Evolutionary conservation across 2,797 vertebrate species (phyloP).

Genomic region (Neomorphus geoffroyi): DNA sequence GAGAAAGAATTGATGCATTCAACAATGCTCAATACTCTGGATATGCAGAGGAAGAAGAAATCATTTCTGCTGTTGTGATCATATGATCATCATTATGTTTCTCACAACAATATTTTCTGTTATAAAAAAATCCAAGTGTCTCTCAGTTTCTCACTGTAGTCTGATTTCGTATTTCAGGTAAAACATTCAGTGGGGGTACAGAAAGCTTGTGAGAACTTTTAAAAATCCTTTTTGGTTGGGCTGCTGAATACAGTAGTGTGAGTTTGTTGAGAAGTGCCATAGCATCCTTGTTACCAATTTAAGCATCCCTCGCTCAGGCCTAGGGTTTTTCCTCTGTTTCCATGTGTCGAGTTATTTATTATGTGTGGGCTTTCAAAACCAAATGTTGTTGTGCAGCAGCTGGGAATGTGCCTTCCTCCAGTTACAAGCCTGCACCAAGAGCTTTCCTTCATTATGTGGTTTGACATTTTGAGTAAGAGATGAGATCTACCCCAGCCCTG

Average conservation of each 20-base stretch:
- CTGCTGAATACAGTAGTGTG: neutral
- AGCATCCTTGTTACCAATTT: neutral
- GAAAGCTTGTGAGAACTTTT: too few relatives aligned
- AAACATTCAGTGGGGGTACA: too few relatives aligned
- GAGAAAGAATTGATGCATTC: too few relatives aligned
- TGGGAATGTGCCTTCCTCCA: neutral
- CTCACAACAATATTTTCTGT: too few relatives aligned
- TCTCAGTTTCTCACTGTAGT: too few relatives aligned
- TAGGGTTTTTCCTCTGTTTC: neutral
- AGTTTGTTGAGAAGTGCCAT: neutral
- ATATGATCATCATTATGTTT: too few relatives aligned
- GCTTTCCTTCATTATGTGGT: neutral
- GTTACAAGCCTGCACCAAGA: neutral
- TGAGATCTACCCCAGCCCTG: neutral
- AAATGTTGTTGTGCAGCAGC: neutral
- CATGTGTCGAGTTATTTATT: neutral
- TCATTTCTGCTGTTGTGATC: too few relatives aligned
- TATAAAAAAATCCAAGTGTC: too few relatives aligned
- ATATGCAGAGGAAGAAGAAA: too few relatives aligned
- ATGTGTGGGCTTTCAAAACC: neutral
- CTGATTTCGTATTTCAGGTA: too few relatives aligned
- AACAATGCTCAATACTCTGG: too few relatives aligned
- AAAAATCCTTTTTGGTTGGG: neutral
- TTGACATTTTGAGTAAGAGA: neutral
- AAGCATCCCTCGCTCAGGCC: neutral